Conservation (phyloP, 1,140 invertebrate genomes). For the Trachymyrmex cornetzi region DNA sequence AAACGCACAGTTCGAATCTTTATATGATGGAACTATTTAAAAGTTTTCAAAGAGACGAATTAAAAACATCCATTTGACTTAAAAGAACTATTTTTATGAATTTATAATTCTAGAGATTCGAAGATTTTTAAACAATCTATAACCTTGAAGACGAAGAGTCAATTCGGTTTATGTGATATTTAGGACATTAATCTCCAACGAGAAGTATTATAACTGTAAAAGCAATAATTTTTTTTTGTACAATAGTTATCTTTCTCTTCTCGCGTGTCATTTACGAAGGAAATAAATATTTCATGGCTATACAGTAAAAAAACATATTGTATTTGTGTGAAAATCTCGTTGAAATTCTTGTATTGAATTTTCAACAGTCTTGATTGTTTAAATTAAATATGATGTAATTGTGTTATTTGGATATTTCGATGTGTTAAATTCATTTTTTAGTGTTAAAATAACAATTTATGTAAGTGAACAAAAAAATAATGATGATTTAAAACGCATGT, state of each 20-base stretch:
- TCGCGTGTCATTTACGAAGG: neutral
- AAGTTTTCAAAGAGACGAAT: neutral
- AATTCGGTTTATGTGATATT: neutral
- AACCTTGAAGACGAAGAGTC: neutral
- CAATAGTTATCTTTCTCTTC: neutral
- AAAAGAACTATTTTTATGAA: neutral
- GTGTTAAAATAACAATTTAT: too few relatives aligned
- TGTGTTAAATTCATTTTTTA: too few relatives aligned
- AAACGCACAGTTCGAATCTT: neutral
- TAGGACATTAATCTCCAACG: neutral
- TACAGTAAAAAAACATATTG: too few relatives aligned
- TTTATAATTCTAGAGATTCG: neutral
- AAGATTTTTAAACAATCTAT: neutral
- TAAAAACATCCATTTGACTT: neutral
- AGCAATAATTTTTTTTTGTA: neutral
- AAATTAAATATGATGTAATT: too few relatives aligned
- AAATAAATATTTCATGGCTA: neutral
- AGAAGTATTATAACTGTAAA: conserved; percentile 2
- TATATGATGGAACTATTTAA: neutral
- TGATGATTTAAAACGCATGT: too few relatives aligned
- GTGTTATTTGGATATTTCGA: too few relatives aligned
- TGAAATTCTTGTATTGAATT: too few relatives aligned
- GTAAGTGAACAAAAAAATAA: too few relatives aligned
- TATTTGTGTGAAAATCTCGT: too few relatives aligned
- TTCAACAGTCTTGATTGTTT: too few relatives aligned